phyloP scores from a whole-genome alignment of 2,888 invertebrate genomes.

The Lithophane leautieri region DNA sequence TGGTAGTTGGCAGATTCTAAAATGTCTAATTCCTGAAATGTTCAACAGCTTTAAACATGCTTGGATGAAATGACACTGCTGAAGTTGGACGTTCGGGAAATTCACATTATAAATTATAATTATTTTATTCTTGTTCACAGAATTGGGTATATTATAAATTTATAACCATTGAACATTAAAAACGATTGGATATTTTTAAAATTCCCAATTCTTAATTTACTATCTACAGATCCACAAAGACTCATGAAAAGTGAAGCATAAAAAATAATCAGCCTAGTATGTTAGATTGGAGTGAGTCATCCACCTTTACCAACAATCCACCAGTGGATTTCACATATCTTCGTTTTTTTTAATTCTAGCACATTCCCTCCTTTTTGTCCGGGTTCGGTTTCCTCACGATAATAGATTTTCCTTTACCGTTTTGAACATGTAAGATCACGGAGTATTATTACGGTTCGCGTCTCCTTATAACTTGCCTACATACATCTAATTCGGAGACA shows the following conservation, averaged over 20 bases:
- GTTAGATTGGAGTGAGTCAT: neutral
- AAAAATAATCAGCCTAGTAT: neutral
- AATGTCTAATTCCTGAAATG: no score
- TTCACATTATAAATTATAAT: no score
- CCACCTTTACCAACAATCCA: no score
- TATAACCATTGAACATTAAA: neutral
- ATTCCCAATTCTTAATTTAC: neutral
- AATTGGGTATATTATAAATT: no score
- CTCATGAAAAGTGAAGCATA: neutral
- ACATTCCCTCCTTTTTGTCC: no score
- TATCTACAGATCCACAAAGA: neutral
- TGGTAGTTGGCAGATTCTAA: no score
- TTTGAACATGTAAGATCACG: neutral
- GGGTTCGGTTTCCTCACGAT: neutral
- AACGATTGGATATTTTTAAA: neutral
- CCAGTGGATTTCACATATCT: no score
- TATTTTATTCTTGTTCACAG: no score
- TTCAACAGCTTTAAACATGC: no score
- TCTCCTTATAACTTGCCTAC: neutral
- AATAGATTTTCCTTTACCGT: neutral
- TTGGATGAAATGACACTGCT: no score
- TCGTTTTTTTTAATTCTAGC: neutral
- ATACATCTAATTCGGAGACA: neutral
- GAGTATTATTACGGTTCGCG: neutral
- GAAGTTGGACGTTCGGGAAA: no score